Base-by-base conservation (phyloP, 2,888 invertebrate species). In the Agriopis leucophaearia region DNA sequence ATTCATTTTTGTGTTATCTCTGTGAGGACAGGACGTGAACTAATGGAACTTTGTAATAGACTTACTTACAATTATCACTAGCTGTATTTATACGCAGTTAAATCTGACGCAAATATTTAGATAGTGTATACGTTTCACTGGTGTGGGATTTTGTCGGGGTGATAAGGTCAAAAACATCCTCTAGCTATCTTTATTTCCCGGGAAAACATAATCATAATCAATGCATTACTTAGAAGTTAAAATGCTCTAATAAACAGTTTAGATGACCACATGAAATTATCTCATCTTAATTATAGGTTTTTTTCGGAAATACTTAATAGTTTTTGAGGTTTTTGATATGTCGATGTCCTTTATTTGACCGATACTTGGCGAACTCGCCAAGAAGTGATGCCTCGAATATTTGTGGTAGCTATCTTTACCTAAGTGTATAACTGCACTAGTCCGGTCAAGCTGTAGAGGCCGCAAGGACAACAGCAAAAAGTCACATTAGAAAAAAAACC, bases 11-110 rank as follows among this genome's bases (percentile, higher is more conserved):
- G 38, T 54, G 15, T 5, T 38, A 12, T 16, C 10, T 38, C 36
- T 38, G 8, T 10, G 12, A 38, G 9, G 1, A 38, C 15, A 16
- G 10, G 15, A 27, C 15, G 52, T 16, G 15, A 54, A 54, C 38
- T 52, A 35, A n/a, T 15, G 38, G 52, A 52, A 52, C 52, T 52
- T 52, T 36, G 15, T 15, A 36, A 15, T 36, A n/a, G 51, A 51
- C 51, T 36, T 36, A 5, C 9, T 6, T 12, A 4, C 10, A 44
- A 47, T 16, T 16, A n/a, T 16, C 27, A 48, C 8, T 51, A 35
- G 7, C 5, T 36, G 8, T 52, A 38, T 54, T 36, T 38, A 38
- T 54, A 54, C 38, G 5, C 52, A 38, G 52, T 54, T 16, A 54
- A 38, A 38, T 38, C 15, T 38, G 52, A 38, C 16, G 6, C 36